Base-by-base conservation (phyloP, 2,797 vertebrate genomes). In the Thripadectes ignobilis region DNA sequence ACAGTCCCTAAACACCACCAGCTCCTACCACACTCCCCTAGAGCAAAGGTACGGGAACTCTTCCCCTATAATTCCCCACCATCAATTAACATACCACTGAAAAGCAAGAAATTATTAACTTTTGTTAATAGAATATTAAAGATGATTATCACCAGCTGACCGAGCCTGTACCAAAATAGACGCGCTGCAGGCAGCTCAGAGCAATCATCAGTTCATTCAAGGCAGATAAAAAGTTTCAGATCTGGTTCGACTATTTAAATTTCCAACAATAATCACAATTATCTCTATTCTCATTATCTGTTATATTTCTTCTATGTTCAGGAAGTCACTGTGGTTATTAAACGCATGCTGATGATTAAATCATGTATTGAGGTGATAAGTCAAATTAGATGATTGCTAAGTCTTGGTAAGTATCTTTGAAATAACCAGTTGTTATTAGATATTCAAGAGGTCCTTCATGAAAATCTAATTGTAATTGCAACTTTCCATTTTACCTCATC, bases 71-170 rank as follows among this genome's bases (percentile, higher is more conserved):
- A 88, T 29, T 71, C 78, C 75, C 54, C 5, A 10, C 51, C 39
- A 79, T 30, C 95, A 81, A 93, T 88, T 81, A 93, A 73, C 79
- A 76, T 9, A 45, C 43, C 1, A 0, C 73, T 66, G 85, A 91
- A 91, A 92, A 93, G 85, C 88, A 86, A 39, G 68, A 67, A 69
- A 87, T 86, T 54, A 96, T 94, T 90, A 95, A 93, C 88, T 94
- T 78, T 18, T 79, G 80, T 69, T 96, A 93, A 96, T 85, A 93
- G 92, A 95, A 95, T 95, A 95, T 92, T 97, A 90, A 94, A 95
- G 94, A 95, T 90, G 73, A 92, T 86, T 88, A 94, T 92, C 69
- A 4, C 76, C 93, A 94, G 77, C 93, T 90, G 91, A 96, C 89
- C 62, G 24, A 94, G 93, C 61, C 81, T 5, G 2, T 77, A 74